Conservation (phyloP, 2,797 vertebrate species). For the Falco columbarius region DNA sequence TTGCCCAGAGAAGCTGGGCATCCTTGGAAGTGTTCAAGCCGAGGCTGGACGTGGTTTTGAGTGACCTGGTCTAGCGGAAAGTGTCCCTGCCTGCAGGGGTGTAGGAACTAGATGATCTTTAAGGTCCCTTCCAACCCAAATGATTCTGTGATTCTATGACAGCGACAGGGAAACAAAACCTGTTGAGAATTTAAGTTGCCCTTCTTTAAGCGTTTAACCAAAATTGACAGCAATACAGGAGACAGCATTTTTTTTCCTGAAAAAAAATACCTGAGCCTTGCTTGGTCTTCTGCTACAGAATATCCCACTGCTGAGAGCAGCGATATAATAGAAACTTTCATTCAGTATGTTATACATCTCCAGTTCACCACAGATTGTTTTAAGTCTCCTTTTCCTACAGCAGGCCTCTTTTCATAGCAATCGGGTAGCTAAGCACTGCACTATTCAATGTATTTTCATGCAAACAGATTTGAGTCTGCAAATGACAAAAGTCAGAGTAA, state of each 20-base stretch:
- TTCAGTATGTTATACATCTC: neutral
- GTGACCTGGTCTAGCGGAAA: too few species aligned
- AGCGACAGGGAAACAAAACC: neutral
- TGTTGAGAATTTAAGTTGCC: neutral
- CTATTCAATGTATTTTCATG: neutral
- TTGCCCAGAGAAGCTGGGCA: too few species aligned
- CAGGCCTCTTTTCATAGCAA: neutral
- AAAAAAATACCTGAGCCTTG: neutral
- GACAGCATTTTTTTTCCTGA: neutral
- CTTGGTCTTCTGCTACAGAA: neutral
- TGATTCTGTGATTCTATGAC: too few species aligned
- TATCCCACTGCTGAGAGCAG: neutral
- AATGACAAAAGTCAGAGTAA: neutral
- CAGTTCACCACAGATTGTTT: neutral
- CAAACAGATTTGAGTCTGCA: neutral
- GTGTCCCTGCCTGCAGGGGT: too few species aligned
- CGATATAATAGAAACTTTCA: fast-evolving
- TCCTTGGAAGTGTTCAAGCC: too few species aligned
- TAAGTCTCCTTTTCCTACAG: neutral
- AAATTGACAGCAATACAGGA: neutral
- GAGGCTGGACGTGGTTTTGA: too few species aligned
- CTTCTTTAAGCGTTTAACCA: neutral
- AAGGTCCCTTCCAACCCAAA: too few species aligned
- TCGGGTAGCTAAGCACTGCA: neutral
- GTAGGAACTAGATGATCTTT: too few species aligned